phyloP scores from a whole-genome alignment of 2,888 invertebrate genomes.

The Amphipyra berbera region DNA sequence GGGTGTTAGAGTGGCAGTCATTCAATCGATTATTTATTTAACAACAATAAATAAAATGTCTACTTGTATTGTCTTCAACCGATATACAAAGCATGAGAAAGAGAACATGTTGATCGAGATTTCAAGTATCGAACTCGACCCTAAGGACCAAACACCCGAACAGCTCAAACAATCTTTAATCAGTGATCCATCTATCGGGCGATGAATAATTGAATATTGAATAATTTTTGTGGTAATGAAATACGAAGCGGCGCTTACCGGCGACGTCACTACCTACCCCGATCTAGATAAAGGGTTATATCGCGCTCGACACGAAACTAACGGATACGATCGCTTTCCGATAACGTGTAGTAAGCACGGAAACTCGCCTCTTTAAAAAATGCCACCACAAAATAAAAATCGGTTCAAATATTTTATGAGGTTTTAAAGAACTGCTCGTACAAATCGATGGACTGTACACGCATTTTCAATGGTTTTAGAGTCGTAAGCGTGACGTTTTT shows the following conservation, averaged over 20 bases:
- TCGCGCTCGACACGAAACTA: constrained; percentile 76
- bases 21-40: too few species aligned
- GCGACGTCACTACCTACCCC: constrained; percentile 80
- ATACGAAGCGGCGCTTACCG: constrained; percentile 68
- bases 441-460: constrained; percentile 50
- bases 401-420: constrained; percentile 60
- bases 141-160: constrained; percentile 16
- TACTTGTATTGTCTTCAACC: too few species aligned
- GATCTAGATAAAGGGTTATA: constrained; percentile 88
- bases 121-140: not conserved
- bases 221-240: constrained; percentile 83
- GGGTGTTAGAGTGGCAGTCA: too few species aligned
- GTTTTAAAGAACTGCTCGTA: constrained; percentile 56
- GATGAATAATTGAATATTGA: constrained; percentile 81
- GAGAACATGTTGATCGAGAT: too few species aligned
- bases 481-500: constrained; percentile 41
- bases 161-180: constrained; percentile 44
- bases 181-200: constrained; percentile 49
- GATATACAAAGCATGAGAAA: too few species aligned
- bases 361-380: constrained; percentile 68
- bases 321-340: constrained; percentile 78
- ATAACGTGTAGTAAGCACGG: constrained; percentile 83
- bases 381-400: constrained; percentile 57
- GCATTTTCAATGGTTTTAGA: constrained; percentile 44
- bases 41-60: too few species aligned